phyloP scores from a whole-genome alignment of 2,113 vertebrate species.

The Urocynchramus pylzowi region DNA sequence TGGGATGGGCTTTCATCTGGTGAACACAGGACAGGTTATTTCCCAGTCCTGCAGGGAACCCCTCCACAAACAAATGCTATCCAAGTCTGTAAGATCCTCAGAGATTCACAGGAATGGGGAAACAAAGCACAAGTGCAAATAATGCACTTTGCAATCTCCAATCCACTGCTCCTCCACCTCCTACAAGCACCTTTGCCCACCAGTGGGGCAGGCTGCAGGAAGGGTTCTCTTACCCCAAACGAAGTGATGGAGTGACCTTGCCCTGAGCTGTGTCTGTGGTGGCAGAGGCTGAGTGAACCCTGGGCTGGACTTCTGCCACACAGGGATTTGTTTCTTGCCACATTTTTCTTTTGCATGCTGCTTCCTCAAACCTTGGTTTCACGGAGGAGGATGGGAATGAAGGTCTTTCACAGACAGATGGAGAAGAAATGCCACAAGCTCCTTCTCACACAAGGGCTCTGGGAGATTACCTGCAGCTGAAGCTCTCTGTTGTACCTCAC shows the following conservation, averaged over 20 bases:
- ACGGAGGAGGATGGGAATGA: not conserved
- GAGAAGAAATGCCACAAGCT: not conserved
- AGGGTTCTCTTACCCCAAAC: not conserved
- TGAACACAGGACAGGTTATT: not conserved
- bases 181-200: not conserved
- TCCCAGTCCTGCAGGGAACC: not conserved
- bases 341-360: not conserved
- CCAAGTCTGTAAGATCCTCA: not conserved
- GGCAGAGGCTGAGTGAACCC: not conserved
- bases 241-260: rapidly evolving
- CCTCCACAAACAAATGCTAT: not conserved
- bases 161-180: not conserved
- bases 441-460: not conserved
- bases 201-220: not conserved
- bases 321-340: not conserved
- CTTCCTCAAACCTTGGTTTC: not conserved
- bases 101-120: not conserved
- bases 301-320: not conserved
- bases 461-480: not conserved
- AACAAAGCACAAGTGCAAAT: not conserved
- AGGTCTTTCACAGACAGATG: not conserved
- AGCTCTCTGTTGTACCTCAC: not conserved
- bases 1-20: not conserved
- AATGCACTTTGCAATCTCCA: not conserved
- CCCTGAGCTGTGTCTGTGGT: rapidly evolving